Base-by-base conservation (phyloP, 2,888 invertebrate species). In the Drosophila silvestris region DNA sequence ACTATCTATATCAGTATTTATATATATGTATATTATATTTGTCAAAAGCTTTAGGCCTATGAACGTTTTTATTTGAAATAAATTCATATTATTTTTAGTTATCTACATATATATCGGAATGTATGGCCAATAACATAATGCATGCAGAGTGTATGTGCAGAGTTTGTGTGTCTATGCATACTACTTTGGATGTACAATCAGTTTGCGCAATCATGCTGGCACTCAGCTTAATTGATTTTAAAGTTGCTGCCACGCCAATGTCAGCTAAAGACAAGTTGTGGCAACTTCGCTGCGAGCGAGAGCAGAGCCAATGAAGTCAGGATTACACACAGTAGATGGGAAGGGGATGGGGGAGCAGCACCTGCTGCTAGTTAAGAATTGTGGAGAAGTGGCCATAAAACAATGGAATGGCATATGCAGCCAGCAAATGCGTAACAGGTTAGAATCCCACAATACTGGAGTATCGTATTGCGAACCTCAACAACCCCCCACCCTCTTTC, bases 211-310 rank as follows among this genome's bases (percentile, higher is more conserved):
- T 89, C 79, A 86, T 83, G 68, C 74, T 77, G 79, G 87, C 82
- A 86, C 85, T 85, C 71, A 77, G 69, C 77, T 89, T 86, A 85
- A 85, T 89, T 89, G 87, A 81, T 81, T 89, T 86, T 76, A 89
- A 89, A 89, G 82, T 83, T 81, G 54, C 69, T 50, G 66, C 47
- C 50, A 57, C 37, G 44, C 35, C 26, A 47, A 51, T 52, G 60
- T 51, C 37, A 54, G 47, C 70, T 35, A 57, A 52, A 81, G 79
- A 63, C 72, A 58, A 54, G 64, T 50, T 64, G 37, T 22, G 56
- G 54, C 35, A 56, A 62, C 59, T 60, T 50, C 19, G 37, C 4
- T 50, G n/a, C 26, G 33, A 19, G 47, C 47, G 14, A 33, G 28
- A n/a, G 39, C 26, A 35, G 35, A 26, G 16, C 19, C 35, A 19